Base-by-base conservation (phyloP, 1,140 invertebrate species). In the Zophobas atratus region DNA sequence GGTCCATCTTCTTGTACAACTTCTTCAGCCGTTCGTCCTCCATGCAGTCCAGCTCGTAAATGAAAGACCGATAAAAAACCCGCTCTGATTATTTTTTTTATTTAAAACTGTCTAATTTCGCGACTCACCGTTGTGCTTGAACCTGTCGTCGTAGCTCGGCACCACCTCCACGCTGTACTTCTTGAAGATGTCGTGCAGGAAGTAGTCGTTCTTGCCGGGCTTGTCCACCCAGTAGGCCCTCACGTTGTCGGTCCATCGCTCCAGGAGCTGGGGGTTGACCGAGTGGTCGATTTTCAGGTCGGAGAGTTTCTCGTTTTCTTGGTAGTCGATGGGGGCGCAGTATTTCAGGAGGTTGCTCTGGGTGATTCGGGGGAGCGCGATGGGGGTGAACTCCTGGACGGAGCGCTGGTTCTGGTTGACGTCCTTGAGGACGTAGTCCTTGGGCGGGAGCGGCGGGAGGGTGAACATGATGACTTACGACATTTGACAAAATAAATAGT, bases 141-240 rank as follows among this genome's bases (percentile, higher is more conserved):
- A 81, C 34, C 51, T 76, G 1, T 80, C 81, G 72, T 84, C 78
- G 49, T 82, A 81, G 39, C 70, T 75, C 32, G 60, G 60, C 1
- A 67, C 60, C 6, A 67, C 82, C 1, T 84, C 81, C 79, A 88
- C 85, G 6, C 83, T 86, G 70, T 86, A 88, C 36, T 85, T 86
- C 41, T 86, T 85, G 81, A 85, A 87, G 1, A 88, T 85, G 33
- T 89, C 87, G 70, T 88, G 86, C 1, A 89, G 71, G 3, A 84
- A 85, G 75, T 88, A 88, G 33, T 87, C 88, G 79, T 89, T 87
- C 2, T 84, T 78, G 0, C 88, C 88, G 2, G 89, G 89, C 74
- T 87, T 88, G 67, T 86, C 87, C 0, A 90, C 86, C 88, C 88
- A 89, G 72, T 85, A 88, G 0, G 87, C 88, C 82, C 86, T 88